These are phyloP conservation scores for Marcusenius ussheri DNA, from an alignment of 2,113 vertebrate genomes.

Conservation along the genomic window DNA sequence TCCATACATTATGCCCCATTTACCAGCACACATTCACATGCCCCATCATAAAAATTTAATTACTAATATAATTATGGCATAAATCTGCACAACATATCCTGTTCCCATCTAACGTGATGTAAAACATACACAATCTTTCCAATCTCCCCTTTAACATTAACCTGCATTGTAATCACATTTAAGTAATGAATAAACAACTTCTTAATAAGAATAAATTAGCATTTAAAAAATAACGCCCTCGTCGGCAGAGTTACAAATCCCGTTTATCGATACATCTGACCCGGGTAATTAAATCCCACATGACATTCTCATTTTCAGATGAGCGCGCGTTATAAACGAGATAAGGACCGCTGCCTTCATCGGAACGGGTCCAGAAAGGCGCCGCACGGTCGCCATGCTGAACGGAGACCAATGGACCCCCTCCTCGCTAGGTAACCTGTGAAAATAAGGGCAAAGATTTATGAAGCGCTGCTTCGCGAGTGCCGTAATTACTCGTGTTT, in stretches of 20 bases:
- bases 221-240: background rate
- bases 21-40: background rate
- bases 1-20: background rate
- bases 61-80: background rate
- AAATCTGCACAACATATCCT: background rate
- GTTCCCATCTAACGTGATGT: background rate
- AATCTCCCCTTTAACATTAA: background rate
- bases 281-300: background rate
- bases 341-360: background rate
- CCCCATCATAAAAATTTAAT: background rate
- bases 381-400: background rate
- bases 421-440: background rate
- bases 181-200: background rate
- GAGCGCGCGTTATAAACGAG: background rate
- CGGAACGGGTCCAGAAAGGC: background rate
- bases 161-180: background rate
- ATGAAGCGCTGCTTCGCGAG: background rate
- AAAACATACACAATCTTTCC: background rate
- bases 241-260: background rate
- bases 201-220: background rate
- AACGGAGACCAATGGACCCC: background rate
- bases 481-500: constrained; percentile 37
- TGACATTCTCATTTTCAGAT: background rate
- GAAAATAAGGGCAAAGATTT: background rate
- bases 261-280: background rate